Conservation (phyloP, 1,140 invertebrate genomes). For the Polyergus mexicanus region DNA sequence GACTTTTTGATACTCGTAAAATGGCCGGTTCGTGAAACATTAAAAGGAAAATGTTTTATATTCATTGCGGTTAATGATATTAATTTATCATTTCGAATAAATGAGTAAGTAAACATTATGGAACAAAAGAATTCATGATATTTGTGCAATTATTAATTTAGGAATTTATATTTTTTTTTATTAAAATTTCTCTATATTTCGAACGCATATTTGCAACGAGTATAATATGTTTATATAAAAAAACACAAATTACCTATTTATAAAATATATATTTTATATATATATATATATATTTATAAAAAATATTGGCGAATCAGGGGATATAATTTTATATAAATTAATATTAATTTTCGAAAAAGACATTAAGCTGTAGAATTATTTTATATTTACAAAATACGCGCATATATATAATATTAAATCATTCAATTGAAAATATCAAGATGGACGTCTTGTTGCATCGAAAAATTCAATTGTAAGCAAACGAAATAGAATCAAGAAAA, state of each 20-base stretch:
- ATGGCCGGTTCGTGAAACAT: background rate
- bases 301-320: background rate
- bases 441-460: background rate
- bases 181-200: background rate
- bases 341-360: background rate
- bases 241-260: conserved; percentile 20
- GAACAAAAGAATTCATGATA: conserved; percentile 6
- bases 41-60: background rate
- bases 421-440: conserved; percentile 14
- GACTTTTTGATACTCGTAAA: background rate
- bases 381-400: background rate
- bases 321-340: background rate
- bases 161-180: conserved; percentile 26
- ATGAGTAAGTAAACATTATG: conserved; percentile 11
- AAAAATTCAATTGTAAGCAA: conserved; percentile 41
- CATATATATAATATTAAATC: background rate
- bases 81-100: conserved; percentile 6
- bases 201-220: conserved; percentile 20
- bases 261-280: too few species aligned
- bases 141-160: too few species aligned
- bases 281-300: conserved; percentile 10
- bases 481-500: conserved; percentile 27
- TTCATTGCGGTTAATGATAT: background rate
- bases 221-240: background rate
- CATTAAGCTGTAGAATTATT: background rate